Base-by-base conservation (phyloP, 2,888 invertebrate species). In the Anarsia innoxiella region DNA sequence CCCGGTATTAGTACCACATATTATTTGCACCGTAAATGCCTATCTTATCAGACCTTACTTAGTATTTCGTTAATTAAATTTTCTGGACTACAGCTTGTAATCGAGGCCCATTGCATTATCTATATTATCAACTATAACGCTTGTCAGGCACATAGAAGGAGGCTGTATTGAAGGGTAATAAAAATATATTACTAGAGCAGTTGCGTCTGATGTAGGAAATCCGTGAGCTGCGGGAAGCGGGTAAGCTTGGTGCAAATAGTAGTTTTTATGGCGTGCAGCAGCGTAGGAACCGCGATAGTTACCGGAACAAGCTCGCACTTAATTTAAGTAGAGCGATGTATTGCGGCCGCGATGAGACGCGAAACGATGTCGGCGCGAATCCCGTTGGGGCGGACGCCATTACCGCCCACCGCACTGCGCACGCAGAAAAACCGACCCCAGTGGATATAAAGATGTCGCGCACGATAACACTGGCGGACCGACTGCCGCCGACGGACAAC, bases 301-400 rank as follows among this genome's bases (percentile, higher is more conserved):
- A 76, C 73, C 76, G 77, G 76, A 80, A 78, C 77, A 70, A 71
- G 68, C 65, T 70, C 64, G 71, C 75, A 73, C 71, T 69, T 77
- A 75, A 65, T 75, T 72, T 70, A 78, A 78, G 75, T 82, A 66
- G 78, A 75, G 76, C 80, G 69, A 78, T 78, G 72, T 75, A 78
- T 79, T 72, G 76, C 78, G 79, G 77, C 70, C 77, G 66, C 72
- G 77, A 75, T 78, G 77, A 75, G 78, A 77, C 75, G 75, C 74
- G 72, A 79, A 79, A 76, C 71, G 76, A 77, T 78, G 82, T 69
- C 75, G 72, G 66, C 66, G 69, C 66, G 63, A 72, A 78, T 80
- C 77, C 82, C 82, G 82, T 82, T 82, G 77, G 68, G 68, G 64
- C 71, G 76, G 78, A 75, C 78, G 69, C 77, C 63, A 79, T 79